Conservation (phyloP, 2,797 vertebrate genomes). For the Danio tinwini region DNA sequence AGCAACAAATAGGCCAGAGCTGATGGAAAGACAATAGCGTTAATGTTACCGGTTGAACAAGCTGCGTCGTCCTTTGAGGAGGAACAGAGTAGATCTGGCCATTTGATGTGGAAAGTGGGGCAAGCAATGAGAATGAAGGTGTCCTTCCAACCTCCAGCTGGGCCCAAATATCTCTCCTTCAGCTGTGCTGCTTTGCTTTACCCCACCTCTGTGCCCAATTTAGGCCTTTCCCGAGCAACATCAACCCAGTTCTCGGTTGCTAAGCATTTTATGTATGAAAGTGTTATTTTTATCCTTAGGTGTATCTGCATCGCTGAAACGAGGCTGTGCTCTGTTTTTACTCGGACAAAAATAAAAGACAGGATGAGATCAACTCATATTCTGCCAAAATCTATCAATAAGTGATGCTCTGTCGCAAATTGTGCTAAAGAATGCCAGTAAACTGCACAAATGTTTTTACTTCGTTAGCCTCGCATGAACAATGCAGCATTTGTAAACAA, state of each 20-base stretch:
- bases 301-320: conserved; percentile 70
- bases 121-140: conserved; percentile 45
- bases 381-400: neutral
- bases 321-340: conserved; percentile 69
- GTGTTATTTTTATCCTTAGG: conserved; percentile 82
- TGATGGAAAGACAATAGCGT: neutral
- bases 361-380: neutral
- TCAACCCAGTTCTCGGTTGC: conserved; percentile 77
- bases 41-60: conserved; percentile 16
- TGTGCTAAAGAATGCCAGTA: neutral
- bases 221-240: conserved; percentile 61
- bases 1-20: conserved; percentile 24
- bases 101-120: conserved; percentile 52
- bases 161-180: conserved; percentile 57
- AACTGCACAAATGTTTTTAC: neutral
- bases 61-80: conserved; percentile 33
- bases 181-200: conserved; percentile 32
- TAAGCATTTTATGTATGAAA: conserved; percentile 70
- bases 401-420: neutral
- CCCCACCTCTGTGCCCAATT: conserved; percentile 58
- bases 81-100: conserved; percentile 33
- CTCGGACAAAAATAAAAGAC: conserved; percentile 54
- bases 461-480: too few relatives aligned
- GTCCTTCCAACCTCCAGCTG: conserved; percentile 48
- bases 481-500: too few relatives aligned